Evolutionary conservation across 2,113 vertebrate species (phyloP), one percentile per base, ranked within the genome.

Genomic region (Cottus gobio): DNA sequence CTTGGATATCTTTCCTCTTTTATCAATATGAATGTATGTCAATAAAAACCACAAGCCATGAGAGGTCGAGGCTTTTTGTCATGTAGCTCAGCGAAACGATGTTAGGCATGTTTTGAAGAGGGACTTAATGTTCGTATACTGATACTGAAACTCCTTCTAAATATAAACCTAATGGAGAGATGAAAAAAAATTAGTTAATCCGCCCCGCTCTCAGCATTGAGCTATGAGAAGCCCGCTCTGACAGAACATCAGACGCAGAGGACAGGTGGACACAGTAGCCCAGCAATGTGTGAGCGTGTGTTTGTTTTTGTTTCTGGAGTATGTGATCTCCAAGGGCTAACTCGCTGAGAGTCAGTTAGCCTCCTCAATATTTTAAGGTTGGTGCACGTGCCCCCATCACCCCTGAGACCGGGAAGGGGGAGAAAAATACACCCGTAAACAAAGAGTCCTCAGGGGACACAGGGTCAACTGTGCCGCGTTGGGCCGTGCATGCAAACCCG

Each of bases 181-280:
- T 83, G 74, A 83, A 78, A 79, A 18, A 52, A 56, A 88, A 82
- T 72, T 22, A 65, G 84, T 85, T 87, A 84, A 89, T 91, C 82
- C 75, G 18, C 54, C 34, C 50, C 18, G 24, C 24, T 56, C 68
- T 67, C 80, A 65, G 73, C 70, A 62, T 31, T 86, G 78, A 90
- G 85, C 81, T 86, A 20, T 22, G 63, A 75, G 79, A 89, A 88
- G 71, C 85, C 54, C 36, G 68, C 60, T 67, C 76, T 85, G 81
- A 90, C 85, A 80, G 88, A 82, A 76, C 85, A 82, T 89, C 81
- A 84, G 56, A 90, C 31, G 16, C 52, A 0, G 31, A 50, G 66
- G 65, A 85, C 85, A 85, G 87, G 83, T 84, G 87, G 71, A 83
- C 64, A 24, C 71, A 20, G 77, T 71, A 65, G 46, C 60, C 3